Evolutionary conservation across 1,140 invertebrate species (phyloP), one percentile per base, ranked within the genome.

Genomic region (Lordiphosa collinella): DNA sequence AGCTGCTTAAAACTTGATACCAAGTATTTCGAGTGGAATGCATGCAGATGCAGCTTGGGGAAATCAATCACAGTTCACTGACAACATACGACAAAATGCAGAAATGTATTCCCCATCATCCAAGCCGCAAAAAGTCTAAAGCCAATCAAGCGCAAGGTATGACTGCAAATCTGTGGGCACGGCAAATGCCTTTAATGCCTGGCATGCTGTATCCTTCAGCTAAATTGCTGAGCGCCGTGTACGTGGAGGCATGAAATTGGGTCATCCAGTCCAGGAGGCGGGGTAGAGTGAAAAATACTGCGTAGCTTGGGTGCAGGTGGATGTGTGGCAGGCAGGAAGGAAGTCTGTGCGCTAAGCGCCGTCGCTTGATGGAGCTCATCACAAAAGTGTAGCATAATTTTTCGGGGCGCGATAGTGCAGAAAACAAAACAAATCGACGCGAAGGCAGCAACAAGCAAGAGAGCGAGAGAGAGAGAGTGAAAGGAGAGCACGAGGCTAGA

Each of bases 71-170:
- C 50, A 46, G 53, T 44, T 56, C 49, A 50, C 52, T 71, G 63
- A 55, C 50, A 44, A 51, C 36, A 53, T 36, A 60, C 38, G 49
- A 52, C 53, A 57, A 64, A 59, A 59, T 79, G 75, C 70, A 80
- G 60, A 70, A 70, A 64, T 65, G 59, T 62, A 38, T 37, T 43
- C 53, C 13, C 31, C 12, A 38, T 18, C 12, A 38, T 18, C 31
- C 51, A 18, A n/a, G 16, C 40, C 14, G 4, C 40, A 52, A 36
- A 52, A 62, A 66, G 58, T 59, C 61, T 67, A 73, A 59, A 65
- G 71, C 71, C 76, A 82, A 82, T 82, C 71, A 68, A 51, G 76
- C 76, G 58, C 38, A 72, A 68, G 76, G 58, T 76, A 57, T 82
- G 76, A 75, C 55, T 76, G 58, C 58, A 72, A 76, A 82, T 82